Evolutionary conservation across 2,797 vertebrate species (phyloP).

Genomic region (Tarsius wallacei): DNA sequence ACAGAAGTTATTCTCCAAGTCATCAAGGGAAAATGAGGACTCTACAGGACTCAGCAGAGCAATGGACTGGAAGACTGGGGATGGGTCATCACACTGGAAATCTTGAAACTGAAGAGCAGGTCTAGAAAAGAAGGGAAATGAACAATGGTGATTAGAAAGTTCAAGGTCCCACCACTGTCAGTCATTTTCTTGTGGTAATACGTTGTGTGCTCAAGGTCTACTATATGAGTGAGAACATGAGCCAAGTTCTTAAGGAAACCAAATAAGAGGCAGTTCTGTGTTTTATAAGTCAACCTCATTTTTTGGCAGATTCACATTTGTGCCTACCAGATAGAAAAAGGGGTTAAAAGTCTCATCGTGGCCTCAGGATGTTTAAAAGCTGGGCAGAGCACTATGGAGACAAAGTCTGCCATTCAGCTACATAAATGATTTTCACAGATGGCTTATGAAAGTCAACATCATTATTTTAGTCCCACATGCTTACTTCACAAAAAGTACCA

Average conservation of each 20-base stretch:
- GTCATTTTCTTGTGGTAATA: too few relatives aligned
- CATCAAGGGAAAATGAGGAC: not conserved
- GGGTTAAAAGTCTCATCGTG: not conserved
- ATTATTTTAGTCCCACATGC: not conserved
- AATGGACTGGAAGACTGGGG: fast-evolving
- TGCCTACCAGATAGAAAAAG: not conserved
- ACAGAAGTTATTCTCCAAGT: not conserved
- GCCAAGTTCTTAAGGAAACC: not conserved
- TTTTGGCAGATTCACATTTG: not conserved
- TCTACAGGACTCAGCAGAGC: not conserved
- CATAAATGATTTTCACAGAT: not conserved
- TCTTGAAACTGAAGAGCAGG: not conserved
- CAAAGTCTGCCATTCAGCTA: not conserved
- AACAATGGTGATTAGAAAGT: not conserved
- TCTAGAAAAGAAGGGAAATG: not conserved
- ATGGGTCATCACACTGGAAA: not conserved
- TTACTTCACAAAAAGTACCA: not conserved
- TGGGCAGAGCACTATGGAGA: not conserved
- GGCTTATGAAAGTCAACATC: not conserved
- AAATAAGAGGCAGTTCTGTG: not conserved
- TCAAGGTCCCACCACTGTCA: too few relatives aligned
- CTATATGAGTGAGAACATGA: too few relatives aligned
- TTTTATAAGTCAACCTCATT: not conserved
- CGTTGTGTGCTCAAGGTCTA: too few relatives aligned
- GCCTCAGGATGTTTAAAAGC: not conserved